These are phyloP conservation scores for Gnathonemus echidnorhynchus DNA, from an alignment of 2,113 vertebrate species.

Conservation along the genomic window DNA sequence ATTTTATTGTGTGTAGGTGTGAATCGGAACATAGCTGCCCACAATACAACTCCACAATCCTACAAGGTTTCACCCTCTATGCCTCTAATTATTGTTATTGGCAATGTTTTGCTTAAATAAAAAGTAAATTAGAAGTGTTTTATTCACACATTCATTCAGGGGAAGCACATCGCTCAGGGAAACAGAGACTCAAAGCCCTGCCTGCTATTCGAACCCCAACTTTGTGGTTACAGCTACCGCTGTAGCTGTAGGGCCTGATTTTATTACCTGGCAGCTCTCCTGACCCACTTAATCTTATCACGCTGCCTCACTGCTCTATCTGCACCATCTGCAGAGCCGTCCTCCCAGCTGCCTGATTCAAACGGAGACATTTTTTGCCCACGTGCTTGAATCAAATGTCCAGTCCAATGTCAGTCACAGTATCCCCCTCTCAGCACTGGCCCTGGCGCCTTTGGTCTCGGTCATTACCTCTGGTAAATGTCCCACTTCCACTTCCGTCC, in stretches of 20 bases:
- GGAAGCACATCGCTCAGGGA: background rate
- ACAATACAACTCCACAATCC: background rate
- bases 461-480: background rate
- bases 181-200: background rate
- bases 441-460: conserved; percentile 23
- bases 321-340: conserved; percentile 26
- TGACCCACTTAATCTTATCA: background rate
- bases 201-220: background rate
- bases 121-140: background rate
- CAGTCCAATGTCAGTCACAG: conserved; percentile 32
- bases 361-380: conserved; percentile 21
- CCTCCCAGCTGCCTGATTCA: conserved; percentile 33
- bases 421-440: conserved; percentile 35
- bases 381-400: conserved; percentile 37
- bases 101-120: background rate
- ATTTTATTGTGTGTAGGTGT: background rate
- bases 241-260: background rate
- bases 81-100: background rate
- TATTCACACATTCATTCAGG: background rate
- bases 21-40: background rate
- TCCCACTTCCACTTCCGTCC: background rate
- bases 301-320: conserved; percentile 7
- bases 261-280: conserved; percentile 14
- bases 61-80: background rate
- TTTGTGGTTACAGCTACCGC: background rate